phyloP scores from a whole-genome alignment of 2,888 invertebrate species.

The Margaritifera margaritifera region DNA sequence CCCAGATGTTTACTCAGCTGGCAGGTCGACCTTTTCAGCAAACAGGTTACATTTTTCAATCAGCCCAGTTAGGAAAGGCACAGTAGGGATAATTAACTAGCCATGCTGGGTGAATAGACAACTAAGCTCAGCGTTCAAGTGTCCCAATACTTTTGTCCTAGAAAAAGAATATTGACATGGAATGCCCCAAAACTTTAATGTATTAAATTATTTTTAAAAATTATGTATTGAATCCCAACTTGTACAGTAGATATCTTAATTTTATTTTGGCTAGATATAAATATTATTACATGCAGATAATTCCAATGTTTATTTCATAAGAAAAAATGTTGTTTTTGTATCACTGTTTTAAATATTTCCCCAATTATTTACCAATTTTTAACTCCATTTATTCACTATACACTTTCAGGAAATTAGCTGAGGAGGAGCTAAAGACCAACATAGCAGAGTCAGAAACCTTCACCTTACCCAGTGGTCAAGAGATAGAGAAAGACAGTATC shows the following conservation, averaged over 20 bases:
- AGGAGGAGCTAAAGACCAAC: conserved; percentile 88
- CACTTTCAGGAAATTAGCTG: conserved; percentile 79
- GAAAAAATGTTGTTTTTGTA: neutral
- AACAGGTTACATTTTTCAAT: too few relatives aligned
- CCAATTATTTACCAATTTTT: neutral
- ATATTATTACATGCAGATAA: neutral
- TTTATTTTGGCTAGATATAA: neutral
- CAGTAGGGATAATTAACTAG: too few relatives aligned
- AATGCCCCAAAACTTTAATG: too few relatives aligned
- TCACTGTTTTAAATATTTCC: neutral
- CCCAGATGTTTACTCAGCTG: too few relatives aligned
- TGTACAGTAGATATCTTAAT: too few relatives aligned
- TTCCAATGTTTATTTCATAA: neutral
- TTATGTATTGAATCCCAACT: too few relatives aligned
- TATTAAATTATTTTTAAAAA: too few relatives aligned
- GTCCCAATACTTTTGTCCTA: too few relatives aligned
- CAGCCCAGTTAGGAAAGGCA: too few relatives aligned
- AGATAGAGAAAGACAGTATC: conserved; percentile 78
- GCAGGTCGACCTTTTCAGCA: too few relatives aligned
- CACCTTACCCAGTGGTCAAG: conserved; percentile 85
- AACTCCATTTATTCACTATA: neutral
- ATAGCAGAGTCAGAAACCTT: conserved; percentile 77
- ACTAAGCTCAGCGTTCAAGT: too few relatives aligned
- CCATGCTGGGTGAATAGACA: neutral
- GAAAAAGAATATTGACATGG: too few relatives aligned